phyloP scores from a whole-genome alignment of 2,113 vertebrate species.

The Ailurus styani region DNA sequence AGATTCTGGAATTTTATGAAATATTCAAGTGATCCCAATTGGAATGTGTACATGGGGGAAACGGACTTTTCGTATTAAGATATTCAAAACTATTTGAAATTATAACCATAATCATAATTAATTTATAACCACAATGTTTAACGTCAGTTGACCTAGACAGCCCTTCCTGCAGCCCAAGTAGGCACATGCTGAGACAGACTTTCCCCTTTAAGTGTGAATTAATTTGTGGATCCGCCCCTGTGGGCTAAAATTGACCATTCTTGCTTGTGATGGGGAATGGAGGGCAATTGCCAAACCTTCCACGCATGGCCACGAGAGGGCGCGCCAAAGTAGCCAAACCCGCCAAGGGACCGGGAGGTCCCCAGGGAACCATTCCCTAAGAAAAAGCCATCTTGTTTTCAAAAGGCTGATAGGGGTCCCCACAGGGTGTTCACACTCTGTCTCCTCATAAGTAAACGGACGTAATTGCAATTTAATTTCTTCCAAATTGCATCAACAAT shows the following conservation, averaged over 20 bases:
- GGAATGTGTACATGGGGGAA: not conserved
- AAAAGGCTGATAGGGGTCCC: not conserved
- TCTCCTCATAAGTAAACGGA: constrained; percentile 44
- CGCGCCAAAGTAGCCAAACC: not conserved
- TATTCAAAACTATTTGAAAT: not conserved
- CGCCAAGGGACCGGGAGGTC: not conserved
- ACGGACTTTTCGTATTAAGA: not conserved
- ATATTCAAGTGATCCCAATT: not conserved
- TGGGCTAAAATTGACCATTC: not conserved
- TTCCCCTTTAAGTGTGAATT: not conserved
- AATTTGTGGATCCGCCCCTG: accelerated
- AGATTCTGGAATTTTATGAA: not conserved
- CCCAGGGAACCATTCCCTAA: not conserved
- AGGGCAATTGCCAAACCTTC: not conserved
- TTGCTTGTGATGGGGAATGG: not conserved
- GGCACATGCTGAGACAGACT: not conserved
- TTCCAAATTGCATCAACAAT: constrained; percentile 60
- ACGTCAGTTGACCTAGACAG: not conserved
- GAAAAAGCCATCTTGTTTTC: not conserved
- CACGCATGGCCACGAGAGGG: constrained; percentile 42
- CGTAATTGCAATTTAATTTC: constrained; percentile 66
- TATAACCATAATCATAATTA: not conserved
- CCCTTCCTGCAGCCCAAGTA: not conserved
- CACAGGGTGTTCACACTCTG: not conserved
- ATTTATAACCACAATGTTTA: not conserved